Percentiles rank a stretch among this genome's conserved stretches.
phyloP scores from a whole-genome alignment of 1,140 invertebrate species.

The Drosophila gunungcola region DNA sequence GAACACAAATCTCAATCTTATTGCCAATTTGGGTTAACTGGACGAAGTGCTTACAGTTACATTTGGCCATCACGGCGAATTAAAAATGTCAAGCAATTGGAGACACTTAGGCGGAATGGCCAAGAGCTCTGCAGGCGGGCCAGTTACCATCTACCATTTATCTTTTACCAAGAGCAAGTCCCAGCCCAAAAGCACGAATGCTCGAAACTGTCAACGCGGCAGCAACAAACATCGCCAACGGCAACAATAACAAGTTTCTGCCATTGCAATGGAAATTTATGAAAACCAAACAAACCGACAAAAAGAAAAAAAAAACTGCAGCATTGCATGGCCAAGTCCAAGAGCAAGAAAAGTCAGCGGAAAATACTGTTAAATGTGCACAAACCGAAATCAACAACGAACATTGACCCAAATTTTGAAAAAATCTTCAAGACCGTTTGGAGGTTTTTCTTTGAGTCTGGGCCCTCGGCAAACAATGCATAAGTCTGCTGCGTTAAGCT shows the following conservation, averaged over 20 bases:
- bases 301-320: conserved; percentile 59
- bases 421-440: conserved; percentile 56
- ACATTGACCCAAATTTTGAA: conserved; percentile 72
- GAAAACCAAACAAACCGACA: conserved; percentile 15
- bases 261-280: conserved; percentile 44
- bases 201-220: conserved; percentile 58
- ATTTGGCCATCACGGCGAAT: conserved; percentile 12
- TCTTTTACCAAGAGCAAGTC: conserved; percentile 22
- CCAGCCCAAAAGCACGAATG: conserved; percentile 24
- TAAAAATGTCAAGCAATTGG: conserved; percentile 18
- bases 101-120: conserved; percentile 12
- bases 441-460: conserved; percentile 23
- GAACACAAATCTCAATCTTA: background rate
- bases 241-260: conserved; percentile 53
- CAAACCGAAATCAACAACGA: conserved; percentile 56
- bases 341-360: conserved; percentile 65
- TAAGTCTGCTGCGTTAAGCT: conserved; percentile 35
- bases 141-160: conserved; percentile 34
- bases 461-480: conserved; percentile 70
- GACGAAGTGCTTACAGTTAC: conserved; percentile 19
- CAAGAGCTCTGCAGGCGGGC: background rate
- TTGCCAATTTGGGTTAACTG: conserved; percentile 34
- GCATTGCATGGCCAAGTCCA: conserved; percentile 78
- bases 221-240: conserved; percentile 21
- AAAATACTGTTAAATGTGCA: conserved; percentile 76